These are phyloP conservation scores for Geotrypetes seraphini DNA, from an alignment of 2,797 vertebrate species.

Conservation along the genomic window DNA sequence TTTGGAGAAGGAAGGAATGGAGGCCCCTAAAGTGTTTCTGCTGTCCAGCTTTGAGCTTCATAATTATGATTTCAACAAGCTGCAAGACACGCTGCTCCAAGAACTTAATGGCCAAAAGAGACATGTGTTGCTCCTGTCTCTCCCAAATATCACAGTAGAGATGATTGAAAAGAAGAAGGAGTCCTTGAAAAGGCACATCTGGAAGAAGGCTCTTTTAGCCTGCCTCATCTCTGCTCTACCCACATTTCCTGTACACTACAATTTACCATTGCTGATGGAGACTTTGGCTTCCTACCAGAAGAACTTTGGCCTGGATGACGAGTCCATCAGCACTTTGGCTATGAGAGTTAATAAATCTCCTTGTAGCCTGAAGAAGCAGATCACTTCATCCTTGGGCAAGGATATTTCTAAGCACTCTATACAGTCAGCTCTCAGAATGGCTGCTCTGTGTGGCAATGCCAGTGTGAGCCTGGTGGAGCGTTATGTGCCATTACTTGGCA, in stretches of 20 bases:
- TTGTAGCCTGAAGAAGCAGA: constrained; percentile 3
- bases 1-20: constrained; percentile 11
- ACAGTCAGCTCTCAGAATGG: no score
- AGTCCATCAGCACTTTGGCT: constrained; percentile 13
- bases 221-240: fast-evolving
- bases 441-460: constrained; percentile 6
- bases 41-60: constrained; percentile 6
- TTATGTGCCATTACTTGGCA: constrained; percentile 31
- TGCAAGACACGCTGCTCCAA: constrained; percentile 1
- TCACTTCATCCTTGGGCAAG: not conserved
- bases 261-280: constrained; percentile 1
- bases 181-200: not conserved
- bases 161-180: not conserved
- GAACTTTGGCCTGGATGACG: constrained; percentile 25
- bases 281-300: constrained; percentile 2
- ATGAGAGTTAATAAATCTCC: not conserved
- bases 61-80: not conserved
- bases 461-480: constrained; percentile 19
- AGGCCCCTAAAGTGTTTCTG: constrained; percentile 22
- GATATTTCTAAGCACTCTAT: no score
- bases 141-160: not conserved
- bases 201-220: not conserved
- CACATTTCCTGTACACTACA: constrained; percentile 7
- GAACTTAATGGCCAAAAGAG: constrained; percentile 33
- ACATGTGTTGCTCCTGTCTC: constrained; percentile 25